Evolutionary conservation across 2,797 vertebrate genomes (phyloP).

Genomic region (Poecilia wingei): DNA sequence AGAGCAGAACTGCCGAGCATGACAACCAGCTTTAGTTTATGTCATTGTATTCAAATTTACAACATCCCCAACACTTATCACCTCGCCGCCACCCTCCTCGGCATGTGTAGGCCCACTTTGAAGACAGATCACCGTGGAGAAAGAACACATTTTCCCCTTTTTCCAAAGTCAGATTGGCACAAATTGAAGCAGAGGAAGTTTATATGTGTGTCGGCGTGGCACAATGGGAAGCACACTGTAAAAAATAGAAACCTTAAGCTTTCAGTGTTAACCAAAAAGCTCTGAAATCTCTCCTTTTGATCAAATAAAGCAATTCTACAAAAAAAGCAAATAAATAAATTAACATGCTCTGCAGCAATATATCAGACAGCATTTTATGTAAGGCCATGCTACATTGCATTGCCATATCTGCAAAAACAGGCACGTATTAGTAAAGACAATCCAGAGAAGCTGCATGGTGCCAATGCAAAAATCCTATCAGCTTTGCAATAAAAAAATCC

Average conservation of each 20-base stretch:
- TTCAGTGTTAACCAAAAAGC: neutral
- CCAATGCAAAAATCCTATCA: neutral
- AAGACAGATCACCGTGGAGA: slow-evolving; percentile 67
- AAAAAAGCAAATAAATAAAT: neutral
- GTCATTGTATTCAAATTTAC: slow-evolving; percentile 78
- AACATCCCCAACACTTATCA: slow-evolving; percentile 68
- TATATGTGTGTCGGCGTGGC: slow-evolving; percentile 42
- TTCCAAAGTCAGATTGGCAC: slow-evolving; percentile 61
- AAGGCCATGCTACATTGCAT: neutral
- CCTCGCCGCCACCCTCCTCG: slow-evolving; percentile 34
- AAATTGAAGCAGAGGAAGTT: slow-evolving; percentile 60
- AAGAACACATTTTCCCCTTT: slow-evolving; percentile 55
- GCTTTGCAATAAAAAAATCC: neutral
- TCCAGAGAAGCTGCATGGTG: neutral
- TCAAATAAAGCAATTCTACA: neutral
- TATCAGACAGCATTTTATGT: neutral
- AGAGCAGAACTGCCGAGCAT: slow-evolving; percentile 70
- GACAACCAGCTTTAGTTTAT: slow-evolving; percentile 77
- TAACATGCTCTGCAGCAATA: neutral
- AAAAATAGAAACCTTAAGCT: slow-evolving; percentile 44
- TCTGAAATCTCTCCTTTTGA: neutral
- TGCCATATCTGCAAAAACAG: neutral
- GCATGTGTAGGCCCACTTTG: slow-evolving; percentile 56
- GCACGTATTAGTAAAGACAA: neutral
- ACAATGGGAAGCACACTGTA: slow-evolving; percentile 50